Conservation (phyloP, 2,797 vertebrate species). For the Danio jaintianensis region DNA sequence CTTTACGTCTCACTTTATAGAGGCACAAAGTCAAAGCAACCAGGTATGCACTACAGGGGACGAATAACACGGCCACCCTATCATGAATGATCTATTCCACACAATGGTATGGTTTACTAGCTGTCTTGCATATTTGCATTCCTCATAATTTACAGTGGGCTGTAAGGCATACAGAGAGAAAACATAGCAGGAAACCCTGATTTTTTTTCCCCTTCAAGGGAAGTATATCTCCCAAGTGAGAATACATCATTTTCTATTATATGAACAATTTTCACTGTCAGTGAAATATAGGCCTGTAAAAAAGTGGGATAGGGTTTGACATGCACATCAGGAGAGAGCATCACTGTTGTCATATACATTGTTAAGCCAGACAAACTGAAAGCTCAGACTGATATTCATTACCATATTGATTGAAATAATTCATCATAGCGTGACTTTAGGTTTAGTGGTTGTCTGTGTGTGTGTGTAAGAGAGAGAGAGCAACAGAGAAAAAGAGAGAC, state of each 20-base stretch:
- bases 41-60: constrained; percentile 88
- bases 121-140: constrained; percentile 87
- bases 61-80: constrained; percentile 86
- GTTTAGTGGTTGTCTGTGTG: constrained; percentile 88
- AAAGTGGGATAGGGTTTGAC: constrained; percentile 63
- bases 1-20: constrained; percentile 85
- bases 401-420: constrained; percentile 99
- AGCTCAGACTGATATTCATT: constrained; percentile 91
- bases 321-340: constrained; percentile 72
- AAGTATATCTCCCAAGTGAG: constrained; percentile 84
- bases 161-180: constrained; percentile 24
- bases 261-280: constrained; percentile 86
- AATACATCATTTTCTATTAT: constrained; percentile 89
- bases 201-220: constrained; percentile 81
- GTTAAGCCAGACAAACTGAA: constrained; percentile 82
- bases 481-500: constrained; percentile 88
- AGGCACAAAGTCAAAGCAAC: constrained; percentile 87
- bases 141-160: constrained; percentile 89
- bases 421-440: constrained; percentile 95
- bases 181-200: constrained; percentile 73
- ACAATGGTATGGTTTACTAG: constrained; percentile 87
- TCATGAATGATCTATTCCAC: constrained; percentile 89
- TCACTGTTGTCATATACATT: constrained; percentile 82
- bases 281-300: constrained; percentile 76
- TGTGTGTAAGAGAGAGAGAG: constrained; percentile 89